phyloP scores from a whole-genome alignment of 2,888 invertebrate genomes.

The Beris morrisii region DNA sequence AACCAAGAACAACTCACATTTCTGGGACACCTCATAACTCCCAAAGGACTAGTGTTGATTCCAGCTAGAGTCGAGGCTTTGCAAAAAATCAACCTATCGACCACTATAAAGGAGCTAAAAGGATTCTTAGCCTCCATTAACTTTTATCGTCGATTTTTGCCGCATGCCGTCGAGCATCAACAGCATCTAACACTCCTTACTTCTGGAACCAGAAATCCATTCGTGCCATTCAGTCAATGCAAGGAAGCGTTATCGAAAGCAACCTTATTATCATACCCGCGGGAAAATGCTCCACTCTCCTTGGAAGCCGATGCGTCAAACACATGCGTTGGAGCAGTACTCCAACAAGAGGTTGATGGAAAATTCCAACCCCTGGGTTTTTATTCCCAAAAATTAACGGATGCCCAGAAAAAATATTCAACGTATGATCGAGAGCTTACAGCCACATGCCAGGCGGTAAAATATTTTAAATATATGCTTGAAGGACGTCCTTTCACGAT shows the following conservation, averaged over 20 bases:
- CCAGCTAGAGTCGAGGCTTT: background rate
- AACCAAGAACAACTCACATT: background rate
- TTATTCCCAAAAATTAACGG: conserved; percentile 47
- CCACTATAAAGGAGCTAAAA: background rate
- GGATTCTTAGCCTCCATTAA: background rate
- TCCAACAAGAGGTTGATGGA: conserved; percentile 45
- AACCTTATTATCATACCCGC: conserved; percentile 47
- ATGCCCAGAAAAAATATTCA: conserved; percentile 46
- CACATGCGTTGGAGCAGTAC: conserved; percentile 47
- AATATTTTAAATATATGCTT: conserved; percentile 41
- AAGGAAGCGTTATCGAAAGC: background rate
- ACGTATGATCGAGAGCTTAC: conserved; percentile 51
- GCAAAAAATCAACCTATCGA: background rate
- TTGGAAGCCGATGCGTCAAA: conserved; percentile 46
- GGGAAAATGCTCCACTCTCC: conserved; percentile 42
- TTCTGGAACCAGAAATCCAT: background rate
- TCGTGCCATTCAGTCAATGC: background rate
- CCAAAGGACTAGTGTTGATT: background rate
- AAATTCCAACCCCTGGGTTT: conserved; percentile 49
- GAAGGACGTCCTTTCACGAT: conserved; percentile 39
- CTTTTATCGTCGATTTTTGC: background rate
- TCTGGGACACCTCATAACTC: background rate
- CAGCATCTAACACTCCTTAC: no score
- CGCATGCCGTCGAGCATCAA: background rate
- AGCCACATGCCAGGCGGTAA: conserved; percentile 49